Percentiles rank a stretch among this genome's conserved stretches.
Evolutionary conservation across 1,140 invertebrate genomes (phyloP).

Genomic region (Drosophila kurseongensis): DNA sequence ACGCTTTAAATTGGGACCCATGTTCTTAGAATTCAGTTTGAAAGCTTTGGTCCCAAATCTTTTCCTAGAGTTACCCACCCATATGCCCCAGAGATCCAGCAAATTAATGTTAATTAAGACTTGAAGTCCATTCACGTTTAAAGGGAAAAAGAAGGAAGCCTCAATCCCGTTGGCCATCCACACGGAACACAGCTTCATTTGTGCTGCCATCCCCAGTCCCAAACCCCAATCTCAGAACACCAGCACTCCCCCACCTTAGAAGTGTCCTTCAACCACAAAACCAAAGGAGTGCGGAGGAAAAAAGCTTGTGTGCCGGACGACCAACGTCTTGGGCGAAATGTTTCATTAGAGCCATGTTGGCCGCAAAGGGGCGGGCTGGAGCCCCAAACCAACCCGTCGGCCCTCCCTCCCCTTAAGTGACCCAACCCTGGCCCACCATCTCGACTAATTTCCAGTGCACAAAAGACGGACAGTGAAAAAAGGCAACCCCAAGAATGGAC

Average conservation of each 20-base stretch:
- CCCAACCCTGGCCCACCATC: constrained; percentile 1
- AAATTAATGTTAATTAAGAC: constrained; percentile 72
- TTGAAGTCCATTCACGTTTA: constrained; percentile 26
- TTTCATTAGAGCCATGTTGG: constrained; percentile 76
- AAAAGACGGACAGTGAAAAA: constrained; percentile 56
- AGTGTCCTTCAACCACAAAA: constrained; percentile 72
- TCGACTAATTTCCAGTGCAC: constrained; percentile 73
- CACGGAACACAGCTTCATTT: constrained; percentile 59
- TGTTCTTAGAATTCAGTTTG: neutral
- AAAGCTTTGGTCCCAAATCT: constrained; percentile 13
- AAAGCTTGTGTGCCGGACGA: constrained; percentile 44
- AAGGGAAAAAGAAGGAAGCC: constrained; percentile 29
- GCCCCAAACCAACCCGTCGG: constrained; percentile 4
- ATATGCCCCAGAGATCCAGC: constrained; percentile 16
- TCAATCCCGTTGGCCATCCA: constrained; percentile 49
- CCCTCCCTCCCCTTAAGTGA: constrained; percentile 1
- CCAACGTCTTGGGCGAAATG: constrained; percentile 73
- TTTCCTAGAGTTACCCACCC: constrained; percentile 20
- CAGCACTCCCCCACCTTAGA: constrained; percentile 7
- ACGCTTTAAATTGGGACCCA: neutral
- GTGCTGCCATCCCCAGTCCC: constrained; percentile 16
- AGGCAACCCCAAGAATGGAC: constrained; percentile 50
- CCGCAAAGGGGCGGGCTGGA: constrained; percentile 57
- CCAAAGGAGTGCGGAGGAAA: constrained; percentile 29
- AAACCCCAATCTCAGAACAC: constrained; percentile 16